These are phyloP conservation scores for Ennomos fuscantarius DNA, from an alignment of 2,888 invertebrate species.

Conservation along the genomic window DNA sequence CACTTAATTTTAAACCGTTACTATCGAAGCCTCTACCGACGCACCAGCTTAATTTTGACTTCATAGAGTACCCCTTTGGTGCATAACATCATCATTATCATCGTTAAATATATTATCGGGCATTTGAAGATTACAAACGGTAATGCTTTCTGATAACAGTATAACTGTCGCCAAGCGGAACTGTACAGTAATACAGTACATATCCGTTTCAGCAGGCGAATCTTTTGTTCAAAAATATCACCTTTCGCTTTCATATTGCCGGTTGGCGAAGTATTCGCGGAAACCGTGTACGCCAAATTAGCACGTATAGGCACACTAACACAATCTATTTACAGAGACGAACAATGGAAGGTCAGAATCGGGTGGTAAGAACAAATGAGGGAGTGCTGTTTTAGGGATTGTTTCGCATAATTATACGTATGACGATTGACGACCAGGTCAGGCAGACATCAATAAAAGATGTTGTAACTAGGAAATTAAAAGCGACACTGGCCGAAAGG, in stretches of 20 bases:
- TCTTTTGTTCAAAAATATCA: slow-evolving; percentile 59
- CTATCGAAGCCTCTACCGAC: no score
- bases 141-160: slow-evolving; percentile 50
- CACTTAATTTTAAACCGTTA: no score
- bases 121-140: slow-evolving; percentile 32
- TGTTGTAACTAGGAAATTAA: no score
- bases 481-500: no score
- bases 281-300: slow-evolving; percentile 72
- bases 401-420: slow-evolving; percentile 13
- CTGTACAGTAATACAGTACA: slow-evolving; percentile 37
- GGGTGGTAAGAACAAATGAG: slow-evolving; percentile 68
- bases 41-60: no score
- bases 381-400: slow-evolving; percentile 37
- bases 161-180: slow-evolving; percentile 56
- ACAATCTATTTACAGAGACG: slow-evolving; percentile 70
- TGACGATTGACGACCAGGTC: neutral
- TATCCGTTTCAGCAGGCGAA: slow-evolving; percentile 51
- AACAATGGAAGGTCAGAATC: slow-evolving; percentile 79
- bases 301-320: slow-evolving; percentile 73
- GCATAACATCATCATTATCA: no score
- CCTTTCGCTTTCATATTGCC: slow-evolving; percentile 71
- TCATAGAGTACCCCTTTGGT: no score
- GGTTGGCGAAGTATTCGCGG: slow-evolving; percentile 63
- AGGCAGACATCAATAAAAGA: neutral
- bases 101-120: slow-evolving; percentile 22